Conservation (phyloP, 2,888 invertebrate species). For the Cosmorhoe ocellata region DNA sequence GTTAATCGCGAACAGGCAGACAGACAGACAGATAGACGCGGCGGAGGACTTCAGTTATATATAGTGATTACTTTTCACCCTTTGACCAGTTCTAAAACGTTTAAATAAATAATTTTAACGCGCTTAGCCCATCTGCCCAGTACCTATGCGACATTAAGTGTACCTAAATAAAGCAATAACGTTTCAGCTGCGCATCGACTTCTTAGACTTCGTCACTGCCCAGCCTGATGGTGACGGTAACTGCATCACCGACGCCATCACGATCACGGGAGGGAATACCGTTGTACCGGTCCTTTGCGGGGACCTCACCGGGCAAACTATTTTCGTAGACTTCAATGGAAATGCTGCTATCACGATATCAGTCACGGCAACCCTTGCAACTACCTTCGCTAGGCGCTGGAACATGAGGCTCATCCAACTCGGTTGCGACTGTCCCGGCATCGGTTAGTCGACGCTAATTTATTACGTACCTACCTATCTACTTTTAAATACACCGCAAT, state of each 20-base stretch:
- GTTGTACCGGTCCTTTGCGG: constrained; percentile 89
- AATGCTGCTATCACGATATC: constrained; percentile 86
- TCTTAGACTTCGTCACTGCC: constrained; percentile 86
- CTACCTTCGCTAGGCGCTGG: constrained; percentile 86
- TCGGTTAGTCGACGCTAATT: constrained; percentile 77
- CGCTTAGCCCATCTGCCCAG: too few species aligned
- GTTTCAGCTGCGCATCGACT: constrained; percentile 88
- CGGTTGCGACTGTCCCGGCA: constrained; percentile 86
- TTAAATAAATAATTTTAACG: too few species aligned
- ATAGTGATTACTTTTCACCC: too few species aligned
- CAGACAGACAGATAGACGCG: too few species aligned
- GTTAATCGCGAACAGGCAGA: too few species aligned
- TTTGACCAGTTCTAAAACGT: too few species aligned
- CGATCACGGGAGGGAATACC: constrained; percentile 86
- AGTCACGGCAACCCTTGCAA: constrained; percentile 84
- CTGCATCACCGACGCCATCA: constrained; percentile 87
- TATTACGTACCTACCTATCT: too few species aligned
- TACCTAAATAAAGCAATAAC: too few species aligned
- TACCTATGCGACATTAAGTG: too few species aligned
- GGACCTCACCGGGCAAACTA: constrained; percentile 90
- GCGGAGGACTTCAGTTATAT: too few species aligned
- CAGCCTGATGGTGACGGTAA: constrained; percentile 89
- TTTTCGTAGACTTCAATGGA: constrained; percentile 89
- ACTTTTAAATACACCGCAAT: too few species aligned
- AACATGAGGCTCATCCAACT: constrained; percentile 88